Evolutionary conservation across 2,888 invertebrate species (phyloP).

Genomic region (Esperia sulphurella): DNA sequence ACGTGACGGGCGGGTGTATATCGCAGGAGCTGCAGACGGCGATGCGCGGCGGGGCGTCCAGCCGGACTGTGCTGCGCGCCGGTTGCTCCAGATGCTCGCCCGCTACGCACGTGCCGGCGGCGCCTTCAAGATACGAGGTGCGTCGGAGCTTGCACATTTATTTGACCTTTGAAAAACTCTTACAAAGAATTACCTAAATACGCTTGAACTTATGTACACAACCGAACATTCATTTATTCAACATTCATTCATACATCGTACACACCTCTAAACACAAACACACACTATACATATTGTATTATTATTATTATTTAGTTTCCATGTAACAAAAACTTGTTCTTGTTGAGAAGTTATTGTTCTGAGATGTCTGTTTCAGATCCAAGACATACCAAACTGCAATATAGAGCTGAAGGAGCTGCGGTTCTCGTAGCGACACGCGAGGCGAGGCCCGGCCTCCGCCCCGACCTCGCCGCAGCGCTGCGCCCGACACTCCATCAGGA

Average conservation of each 20-base stretch:
- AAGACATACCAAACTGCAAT: conserved; percentile 46
- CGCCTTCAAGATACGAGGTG: conserved; percentile 67
- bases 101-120: conserved; percentile 86
- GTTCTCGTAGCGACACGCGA: conserved; percentile 68
- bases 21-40: conserved; percentile 93
- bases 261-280: too few species aligned
- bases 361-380: conserved; percentile 19
- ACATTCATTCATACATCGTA: too few species aligned
- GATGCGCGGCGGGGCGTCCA: conserved; percentile 89
- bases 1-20: too few species aligned
- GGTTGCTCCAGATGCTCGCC: conserved; percentile 88
- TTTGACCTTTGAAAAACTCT: too few species aligned
- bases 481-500: conserved; percentile 19
- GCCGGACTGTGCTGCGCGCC: conserved; percentile 88
- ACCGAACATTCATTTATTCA: too few species aligned
- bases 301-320: too few species aligned
- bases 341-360: too few species aligned
- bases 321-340: too few species aligned
- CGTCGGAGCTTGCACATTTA: background rate
- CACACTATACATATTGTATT: too few species aligned
- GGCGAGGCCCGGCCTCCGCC: conserved; percentile 61
- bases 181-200: too few species aligned
- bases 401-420: conserved; percentile 64
- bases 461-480: conserved; percentile 59
- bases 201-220: too few species aligned